Evolutionary conservation across 2,888 invertebrate genomes (phyloP), one percentile per base, ranked within the genome.

Genomic region (Candidula unifasciata): DNA sequence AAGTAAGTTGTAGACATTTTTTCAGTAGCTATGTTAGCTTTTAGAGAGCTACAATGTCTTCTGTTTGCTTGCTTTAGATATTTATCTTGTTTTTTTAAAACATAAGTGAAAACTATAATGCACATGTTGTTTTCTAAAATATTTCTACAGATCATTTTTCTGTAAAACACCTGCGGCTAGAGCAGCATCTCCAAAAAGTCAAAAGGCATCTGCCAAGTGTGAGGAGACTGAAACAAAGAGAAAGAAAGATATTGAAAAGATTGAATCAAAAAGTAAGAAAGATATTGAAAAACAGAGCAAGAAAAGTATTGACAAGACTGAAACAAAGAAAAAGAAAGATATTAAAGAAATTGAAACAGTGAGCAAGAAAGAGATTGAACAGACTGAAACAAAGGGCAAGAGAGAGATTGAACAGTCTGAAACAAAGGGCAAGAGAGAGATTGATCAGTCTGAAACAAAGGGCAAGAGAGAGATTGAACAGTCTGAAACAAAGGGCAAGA

Each of bases 91-190:
- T 64, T 13, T 64, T 64, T 21, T 21, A 13, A 21, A 21, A 13
- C 64, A 24, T 10, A 27, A 27, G 27, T 68, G 30, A 13, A 68
- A n/a, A n/a, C 16, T 68, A 16, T 16, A 27, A 3, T 30, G 21
- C 16, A 27, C 5, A n/a, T 27, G 27, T 27, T 68, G 68, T 13
- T n/a, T 24, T 27, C 68, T 68, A 27, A 21, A 74, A 18, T 27
- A 27, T 54, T 13, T 74, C 27, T 52, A 52, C 52, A 74, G 74
- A 18, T 74, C 74, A 52, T 74, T 74, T 21, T 74, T 74, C 13
- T 52, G n/a, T n/a, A 74, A 74, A 52, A 13, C 74, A 52, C 52
- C 74, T 35, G 10, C 74, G 27, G 52, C 37, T n/a, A n/a, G 21
- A 33, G 44, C 37, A 24, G 37, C 21, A 5, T 44, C 37, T 24